Conservation (phyloP, 53 echinoderm and acorn worm genomes). For the Holothuria leucospilota region DNA sequence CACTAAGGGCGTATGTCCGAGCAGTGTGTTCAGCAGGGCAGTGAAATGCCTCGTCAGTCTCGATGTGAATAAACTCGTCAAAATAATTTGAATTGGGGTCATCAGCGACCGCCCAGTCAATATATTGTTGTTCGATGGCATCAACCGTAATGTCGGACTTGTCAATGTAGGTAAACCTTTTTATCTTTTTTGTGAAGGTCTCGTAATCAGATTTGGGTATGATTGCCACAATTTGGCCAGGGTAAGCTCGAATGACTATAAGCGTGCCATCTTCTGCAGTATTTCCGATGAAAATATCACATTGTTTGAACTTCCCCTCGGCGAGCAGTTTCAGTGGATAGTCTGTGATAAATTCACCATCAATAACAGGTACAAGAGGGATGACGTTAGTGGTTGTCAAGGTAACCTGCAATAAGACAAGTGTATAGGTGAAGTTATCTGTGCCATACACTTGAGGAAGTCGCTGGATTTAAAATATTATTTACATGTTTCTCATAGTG, state of each 20-base stretch:
- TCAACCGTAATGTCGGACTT: slow-evolving; percentile 57
- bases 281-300: slow-evolving; percentile 60
- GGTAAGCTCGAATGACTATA: slow-evolving; percentile 55
- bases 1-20: slow-evolving; percentile 48
- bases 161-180: slow-evolving; percentile 57
- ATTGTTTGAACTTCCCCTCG: slow-evolving; percentile 60
- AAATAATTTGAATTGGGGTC: slow-evolving; percentile 71
- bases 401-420: slow-evolving; percentile 14
- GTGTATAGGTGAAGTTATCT: too few species aligned
- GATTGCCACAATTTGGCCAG: slow-evolving; percentile 9
- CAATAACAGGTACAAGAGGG: slow-evolving; percentile 62
- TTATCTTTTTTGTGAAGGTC: slow-evolving; percentile 43
- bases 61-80: slow-evolving; percentile 57
- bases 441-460: too few species aligned
- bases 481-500: too few species aligned
- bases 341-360: slow-evolving; percentile 55
- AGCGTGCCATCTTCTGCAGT: slow-evolving; percentile 64
- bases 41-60: slow-evolving; percentile 70
- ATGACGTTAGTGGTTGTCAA: slow-evolving; percentile 67
- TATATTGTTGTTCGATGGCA: slow-evolving; percentile 65
- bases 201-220: neutral
- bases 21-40: slow-evolving; percentile 64
- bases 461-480: too few species aligned
- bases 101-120: slow-evolving; percentile 69
- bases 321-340: slow-evolving; percentile 42